Conservation (phyloP, 2,888 invertebrate genomes). For the Noctua fimbriata region DNA sequence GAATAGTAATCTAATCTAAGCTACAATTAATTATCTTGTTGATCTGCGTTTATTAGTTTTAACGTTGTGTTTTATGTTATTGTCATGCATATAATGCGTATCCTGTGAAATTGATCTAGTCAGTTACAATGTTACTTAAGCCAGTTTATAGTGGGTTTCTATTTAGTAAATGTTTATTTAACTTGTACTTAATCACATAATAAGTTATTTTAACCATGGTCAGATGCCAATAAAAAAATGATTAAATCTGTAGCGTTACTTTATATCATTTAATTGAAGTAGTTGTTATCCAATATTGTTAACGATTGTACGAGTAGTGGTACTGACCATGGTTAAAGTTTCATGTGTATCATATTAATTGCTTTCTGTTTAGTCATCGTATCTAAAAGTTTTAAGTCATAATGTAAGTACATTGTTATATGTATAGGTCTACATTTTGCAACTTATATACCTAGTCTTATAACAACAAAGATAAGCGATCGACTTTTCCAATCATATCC, state of each 20-base stretch:
- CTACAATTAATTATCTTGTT: slow-evolving; percentile 26
- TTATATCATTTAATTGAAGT: slow-evolving; percentile 50
- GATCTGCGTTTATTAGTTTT: slow-evolving; percentile 26
- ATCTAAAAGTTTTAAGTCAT: slow-evolving; percentile 60
- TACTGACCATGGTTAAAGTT: slow-evolving; percentile 54
- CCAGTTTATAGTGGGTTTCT: slow-evolving; percentile 45
- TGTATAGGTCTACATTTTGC: slow-evolving; percentile 65
- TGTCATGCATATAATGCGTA: slow-evolving; percentile 67
- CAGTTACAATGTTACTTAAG: slow-evolving; percentile 58
- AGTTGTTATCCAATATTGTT: slow-evolving; percentile 56
- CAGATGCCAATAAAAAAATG: slow-evolving; percentile 36
- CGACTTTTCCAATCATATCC: slow-evolving; percentile 83
- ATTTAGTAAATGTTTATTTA: slow-evolving; percentile 59
- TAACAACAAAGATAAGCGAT: slow-evolving; percentile 53
- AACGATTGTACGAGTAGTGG: slow-evolving; percentile 16
- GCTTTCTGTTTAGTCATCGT: slow-evolving; percentile 63
- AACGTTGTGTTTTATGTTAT: slow-evolving; percentile 31
- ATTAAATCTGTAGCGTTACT: slow-evolving; percentile 61
- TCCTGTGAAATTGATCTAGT: slow-evolving; percentile 70
- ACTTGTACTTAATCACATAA: slow-evolving; percentile 34
- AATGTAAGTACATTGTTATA: slow-evolving; percentile 66
- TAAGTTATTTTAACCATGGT: slow-evolving; percentile 54
- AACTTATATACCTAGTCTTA: slow-evolving; percentile 61
- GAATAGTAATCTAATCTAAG: slow-evolving; percentile 33
- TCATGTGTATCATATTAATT: slow-evolving; percentile 50